Evolutionary conservation across 2,888 invertebrate species (phyloP), one percentile per base, ranked within the genome.

Genomic region (Nomada fucata): DNA sequence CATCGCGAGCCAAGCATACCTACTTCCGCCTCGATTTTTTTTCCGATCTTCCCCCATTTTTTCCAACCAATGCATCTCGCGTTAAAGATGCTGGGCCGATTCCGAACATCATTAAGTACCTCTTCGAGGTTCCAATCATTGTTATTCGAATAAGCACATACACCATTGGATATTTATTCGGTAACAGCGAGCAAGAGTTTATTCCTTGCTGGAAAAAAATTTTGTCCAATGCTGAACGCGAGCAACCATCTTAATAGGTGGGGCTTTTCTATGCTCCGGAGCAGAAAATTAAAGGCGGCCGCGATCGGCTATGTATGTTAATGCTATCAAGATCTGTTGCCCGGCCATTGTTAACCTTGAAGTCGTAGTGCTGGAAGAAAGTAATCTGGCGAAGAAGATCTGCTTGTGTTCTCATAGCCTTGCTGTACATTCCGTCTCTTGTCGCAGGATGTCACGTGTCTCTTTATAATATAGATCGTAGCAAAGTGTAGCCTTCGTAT

Each of bases 371-470:
- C 10, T 52, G 18, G 61, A 82, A 69, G 78, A 78, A 75, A 82
- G 70, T 63, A 76, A 73, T 82, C 69, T 64, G 68, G 61, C 69
- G 63, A 59, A 55, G 84, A 64, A 44, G 70, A 67, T 68, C 69
- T 60, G 69, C 15, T 26, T 10, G 47, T 50, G 82, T 89, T 89
- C 86, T 89, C 88, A 89, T 76, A 89, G 79, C 85, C 86, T 88
- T 79, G 85, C 55, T 70, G 69, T 57, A 47, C n/a, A 53, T 53
- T 23, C 23, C 26, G 18, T 18, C 11, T n/a, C 44, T 7, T 47
- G 42, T 13, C n/a, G 4, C 64, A 18, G 52, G 69, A 70, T 61
- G 69, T 83, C 72, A 67, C 77, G 68, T 53, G 73, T 44, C 80
- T 63, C 76, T 67, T 67, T 36, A 36, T 36, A 36, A 36, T 36